Conservation (phyloP, 2,888 invertebrate species). For the Frankliniella intonsa region DNA sequence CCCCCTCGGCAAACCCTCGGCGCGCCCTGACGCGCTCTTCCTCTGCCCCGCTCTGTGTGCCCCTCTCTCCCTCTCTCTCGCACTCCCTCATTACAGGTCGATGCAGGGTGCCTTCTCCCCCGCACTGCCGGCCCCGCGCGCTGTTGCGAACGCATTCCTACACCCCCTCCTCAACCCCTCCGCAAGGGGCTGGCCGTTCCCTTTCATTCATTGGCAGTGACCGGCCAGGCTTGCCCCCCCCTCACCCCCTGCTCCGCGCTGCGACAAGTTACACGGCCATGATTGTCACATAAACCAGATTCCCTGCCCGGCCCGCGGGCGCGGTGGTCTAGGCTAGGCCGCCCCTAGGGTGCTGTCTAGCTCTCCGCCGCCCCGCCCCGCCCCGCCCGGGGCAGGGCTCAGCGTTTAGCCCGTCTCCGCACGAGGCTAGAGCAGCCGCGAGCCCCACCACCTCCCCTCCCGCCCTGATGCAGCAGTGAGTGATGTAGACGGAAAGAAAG, state of each 20-base stretch:
- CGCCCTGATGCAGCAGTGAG: background rate
- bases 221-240: too few species aligned
- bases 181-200: too few species aligned
- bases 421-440: background rate
- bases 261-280: slow-evolving; percentile 3
- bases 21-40: background rate
- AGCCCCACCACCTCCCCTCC: background rate
- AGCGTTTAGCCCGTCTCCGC: background rate
- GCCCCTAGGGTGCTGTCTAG: background rate
- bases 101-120: background rate
- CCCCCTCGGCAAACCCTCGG: background rate
- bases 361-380: background rate
- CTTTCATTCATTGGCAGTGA: too few species aligned
- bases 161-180: too few species aligned
- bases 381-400: background rate
- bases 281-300: slow-evolving; percentile 20
- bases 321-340: background rate
- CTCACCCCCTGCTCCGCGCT: background rate
- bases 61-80: background rate
- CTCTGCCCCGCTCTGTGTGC: background rate
- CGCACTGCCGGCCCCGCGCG: background rate
- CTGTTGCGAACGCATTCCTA: too few species aligned
- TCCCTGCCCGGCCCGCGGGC: background rate
- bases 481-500: background rate
- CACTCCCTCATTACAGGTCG: background rate